These are phyloP conservation scores for Thecophora atra DNA, from an alignment of 2,888 invertebrate genomes.

Conservation along the genomic window DNA sequence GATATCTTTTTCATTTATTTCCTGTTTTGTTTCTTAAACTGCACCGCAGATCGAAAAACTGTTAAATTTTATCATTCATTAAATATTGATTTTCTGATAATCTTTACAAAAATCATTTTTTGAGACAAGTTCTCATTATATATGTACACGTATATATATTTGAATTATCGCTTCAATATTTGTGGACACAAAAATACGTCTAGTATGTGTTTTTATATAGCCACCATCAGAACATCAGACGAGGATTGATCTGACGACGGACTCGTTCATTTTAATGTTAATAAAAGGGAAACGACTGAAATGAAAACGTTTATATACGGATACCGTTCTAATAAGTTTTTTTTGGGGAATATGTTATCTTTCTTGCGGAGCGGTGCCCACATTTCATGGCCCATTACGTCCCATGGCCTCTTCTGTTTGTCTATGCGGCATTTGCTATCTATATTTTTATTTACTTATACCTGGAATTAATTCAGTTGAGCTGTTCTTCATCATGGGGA, in stretches of 20 bases:
- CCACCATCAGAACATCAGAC: too few species aligned
- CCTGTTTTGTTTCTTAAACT: background rate
- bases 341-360: too few species aligned
- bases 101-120: background rate
- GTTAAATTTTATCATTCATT: slow-evolving; percentile 29
- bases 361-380: background rate
- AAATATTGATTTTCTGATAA: slow-evolving; percentile 34
- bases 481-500: background rate
- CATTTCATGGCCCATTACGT: background rate
- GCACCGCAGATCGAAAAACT: background rate
- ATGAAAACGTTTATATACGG: too few species aligned
- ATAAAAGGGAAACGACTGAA: too few species aligned
- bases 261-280: too few species aligned
- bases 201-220: too few species aligned
- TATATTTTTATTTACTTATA: background rate
- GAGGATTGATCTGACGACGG: too few species aligned
- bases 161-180: too few species aligned
- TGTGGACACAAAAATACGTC: too few species aligned
- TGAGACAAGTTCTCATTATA: background rate
- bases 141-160: background rate
- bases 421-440: background rate
- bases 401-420: too few species aligned
- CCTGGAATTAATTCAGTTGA: background rate
- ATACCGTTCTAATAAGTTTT: too few species aligned
- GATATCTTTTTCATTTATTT: background rate